phyloP scores from a whole-genome alignment of 2,888 invertebrate species.

The Coleophora deauratella region DNA sequence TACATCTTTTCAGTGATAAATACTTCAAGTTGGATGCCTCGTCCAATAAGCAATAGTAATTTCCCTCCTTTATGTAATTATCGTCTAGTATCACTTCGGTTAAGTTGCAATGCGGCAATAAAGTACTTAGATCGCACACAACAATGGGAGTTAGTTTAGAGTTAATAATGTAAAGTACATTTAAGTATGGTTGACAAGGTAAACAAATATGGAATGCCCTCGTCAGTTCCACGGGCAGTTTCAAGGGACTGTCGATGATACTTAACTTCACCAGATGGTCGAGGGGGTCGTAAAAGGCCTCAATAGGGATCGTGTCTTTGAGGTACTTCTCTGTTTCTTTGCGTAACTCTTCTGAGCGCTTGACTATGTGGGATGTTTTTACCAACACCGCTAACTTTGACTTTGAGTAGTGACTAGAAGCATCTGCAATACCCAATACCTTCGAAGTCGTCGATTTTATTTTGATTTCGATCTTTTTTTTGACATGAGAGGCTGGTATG shows the following conservation, averaged over 20 bases:
- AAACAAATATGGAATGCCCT: conserved; percentile 29
- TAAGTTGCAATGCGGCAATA: conserved; percentile 36
- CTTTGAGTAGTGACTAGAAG: too few relatives aligned
- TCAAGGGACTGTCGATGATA: conserved; percentile 17
- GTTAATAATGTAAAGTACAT: conserved; percentile 27
- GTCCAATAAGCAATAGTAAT: conserved; percentile 34
- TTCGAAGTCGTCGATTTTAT: too few relatives aligned
- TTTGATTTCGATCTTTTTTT: too few relatives aligned
- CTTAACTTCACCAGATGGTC: conserved; percentile 30
- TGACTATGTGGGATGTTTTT: too few relatives aligned
- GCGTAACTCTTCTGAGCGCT: too few relatives aligned
- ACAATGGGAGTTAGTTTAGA: conserved; percentile 19
- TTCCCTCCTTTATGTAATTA: conserved; percentile 26
- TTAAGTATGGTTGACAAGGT: conserved; percentile 33
- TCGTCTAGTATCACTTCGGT: conserved; percentile 42
- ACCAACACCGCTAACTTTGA: too few relatives aligned
- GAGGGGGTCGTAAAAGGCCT: conserved; percentile 27
- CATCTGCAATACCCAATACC: too few relatives aligned
- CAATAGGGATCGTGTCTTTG: conserved; percentile 10
- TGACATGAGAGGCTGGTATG: too few relatives aligned
- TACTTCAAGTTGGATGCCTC: conserved; percentile 26
- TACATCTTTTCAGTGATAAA: conserved; percentile 39
- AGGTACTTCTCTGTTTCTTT: too few relatives aligned
- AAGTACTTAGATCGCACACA: conserved; percentile 30
- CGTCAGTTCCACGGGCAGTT: conserved; percentile 28